Percentiles rank a stretch among this genome's conserved stretches.
Conservation (phyloP, 2,113 vertebrate species). For the Herpetotheres cachinnans region DNA sequence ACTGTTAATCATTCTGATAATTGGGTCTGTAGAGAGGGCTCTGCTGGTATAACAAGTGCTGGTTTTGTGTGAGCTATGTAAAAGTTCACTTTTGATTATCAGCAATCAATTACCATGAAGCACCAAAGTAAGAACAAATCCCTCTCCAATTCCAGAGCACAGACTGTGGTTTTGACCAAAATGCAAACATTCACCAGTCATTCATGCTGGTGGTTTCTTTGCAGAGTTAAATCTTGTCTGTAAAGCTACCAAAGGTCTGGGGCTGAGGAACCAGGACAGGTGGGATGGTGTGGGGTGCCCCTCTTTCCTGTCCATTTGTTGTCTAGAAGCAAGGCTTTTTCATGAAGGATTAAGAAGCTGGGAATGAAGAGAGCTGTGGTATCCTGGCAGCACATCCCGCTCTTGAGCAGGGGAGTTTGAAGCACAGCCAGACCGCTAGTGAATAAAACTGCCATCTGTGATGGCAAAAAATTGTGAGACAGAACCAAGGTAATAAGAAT, state of each 20-base stretch:
- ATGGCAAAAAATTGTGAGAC: neutral
- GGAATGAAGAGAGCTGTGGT: neutral
- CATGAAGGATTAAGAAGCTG: slow-evolving; percentile 13
- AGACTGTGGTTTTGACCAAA: neutral
- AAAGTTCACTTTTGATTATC: neutral
- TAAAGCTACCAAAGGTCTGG: neutral
- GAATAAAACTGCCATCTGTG: slow-evolving; percentile 53
- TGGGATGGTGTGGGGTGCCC: neutral
- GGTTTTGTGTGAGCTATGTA: neutral
- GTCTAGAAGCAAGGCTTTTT: neutral
- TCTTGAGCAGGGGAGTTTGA: slow-evolving; percentile 23
- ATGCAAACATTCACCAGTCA: neutral
- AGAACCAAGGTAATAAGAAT: neutral
- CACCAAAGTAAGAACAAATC: neutral
- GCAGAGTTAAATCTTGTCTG: neutral
- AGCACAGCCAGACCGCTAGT: neutral
- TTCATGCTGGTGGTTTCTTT: neutral
- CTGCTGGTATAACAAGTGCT: neutral
- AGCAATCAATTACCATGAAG: neutral
- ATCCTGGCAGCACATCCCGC: slow-evolving; percentile 15
- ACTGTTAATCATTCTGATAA: neutral
- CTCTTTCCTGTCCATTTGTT: neutral
- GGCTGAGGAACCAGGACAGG: neutral
- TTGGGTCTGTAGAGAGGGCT: neutral
- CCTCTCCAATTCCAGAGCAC: neutral